Evolutionary conservation across 53 echinoderm and acorn worm species (phyloP).

Genomic region (Antedon mediterranea): DNA sequence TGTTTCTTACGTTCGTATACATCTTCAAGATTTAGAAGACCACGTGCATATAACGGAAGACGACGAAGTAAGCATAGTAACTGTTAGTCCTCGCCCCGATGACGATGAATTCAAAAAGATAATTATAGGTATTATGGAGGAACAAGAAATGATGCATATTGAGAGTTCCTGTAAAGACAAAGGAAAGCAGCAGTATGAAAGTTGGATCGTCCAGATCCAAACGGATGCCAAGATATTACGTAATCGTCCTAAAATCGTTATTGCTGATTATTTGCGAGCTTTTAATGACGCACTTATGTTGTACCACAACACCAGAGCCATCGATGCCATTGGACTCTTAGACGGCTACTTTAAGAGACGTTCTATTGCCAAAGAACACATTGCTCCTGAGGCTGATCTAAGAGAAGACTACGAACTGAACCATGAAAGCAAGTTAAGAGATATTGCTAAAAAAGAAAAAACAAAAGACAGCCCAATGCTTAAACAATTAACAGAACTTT

Average conservation of each 20-base stretch:
- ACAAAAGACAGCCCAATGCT: conserved; percentile 18
- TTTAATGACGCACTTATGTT: conserved; percentile 44
- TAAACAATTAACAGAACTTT: conserved; percentile 7
- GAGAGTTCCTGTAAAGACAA: background rate
- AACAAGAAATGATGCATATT: conserved; percentile 18
- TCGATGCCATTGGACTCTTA: conserved; percentile 25
- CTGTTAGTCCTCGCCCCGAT: conserved; percentile 5
- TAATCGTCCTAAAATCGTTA: conserved; percentile 5
- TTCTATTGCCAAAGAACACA: background rate
- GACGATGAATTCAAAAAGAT: conserved; percentile 9
- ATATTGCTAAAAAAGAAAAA: background rate
- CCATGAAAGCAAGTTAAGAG: conserved; percentile 10
- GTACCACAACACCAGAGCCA: conserved; percentile 48
- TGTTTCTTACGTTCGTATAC: conserved; percentile 21
- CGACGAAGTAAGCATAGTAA: conserved; percentile 20
- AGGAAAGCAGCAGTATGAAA: conserved; percentile 25
- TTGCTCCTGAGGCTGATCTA: background rate
- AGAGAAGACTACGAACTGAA: conserved; percentile 3
- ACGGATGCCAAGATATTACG: conserved; percentile 3
- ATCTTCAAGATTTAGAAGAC: conserved; percentile 21
- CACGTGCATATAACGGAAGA: conserved; percentile 34
- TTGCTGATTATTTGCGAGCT: conserved; percentile 24
- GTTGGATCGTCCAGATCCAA: conserved; percentile 15
- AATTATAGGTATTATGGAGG: conserved; percentile 23
- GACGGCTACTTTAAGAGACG: conserved; percentile 18